Conservation (phyloP, 2,888 invertebrate species). For the Suillia variegata region DNA sequence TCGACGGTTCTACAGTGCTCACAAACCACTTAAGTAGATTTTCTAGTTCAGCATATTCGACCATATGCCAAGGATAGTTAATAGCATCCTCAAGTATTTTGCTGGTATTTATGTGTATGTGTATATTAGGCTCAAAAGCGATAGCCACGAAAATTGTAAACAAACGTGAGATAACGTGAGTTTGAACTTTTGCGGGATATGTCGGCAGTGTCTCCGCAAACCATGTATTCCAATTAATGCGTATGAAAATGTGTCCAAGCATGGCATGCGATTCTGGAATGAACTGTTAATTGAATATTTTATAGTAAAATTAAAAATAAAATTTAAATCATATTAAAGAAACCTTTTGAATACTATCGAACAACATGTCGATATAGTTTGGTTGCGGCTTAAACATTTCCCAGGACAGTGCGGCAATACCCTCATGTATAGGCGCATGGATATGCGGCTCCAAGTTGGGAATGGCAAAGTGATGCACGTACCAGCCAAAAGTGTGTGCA, state of each 20-base stretch:
- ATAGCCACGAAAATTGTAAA: conserved; percentile 74
- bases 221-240: conserved; percentile 72
- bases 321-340: not conserved
- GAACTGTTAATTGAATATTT: conserved; percentile 52
- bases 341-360: conserved; percentile 68
- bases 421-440: conserved; percentile 69
- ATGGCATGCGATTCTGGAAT: conserved; percentile 74
- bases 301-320: not conserved
- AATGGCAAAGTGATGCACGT: conserved; percentile 71
- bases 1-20: conserved; percentile 73
- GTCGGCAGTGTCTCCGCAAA: conserved; percentile 60
- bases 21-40: conserved; percentile 76
- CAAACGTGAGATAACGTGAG: conserved; percentile 67
- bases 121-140: conserved; percentile 73
- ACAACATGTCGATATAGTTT: conserved; percentile 66
- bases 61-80: conserved; percentile 69
- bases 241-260: conserved; percentile 72
- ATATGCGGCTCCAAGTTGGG: conserved; percentile 68
- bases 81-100: conserved; percentile 67
- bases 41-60: conserved; percentile 69
- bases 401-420: conserved; percentile 73
- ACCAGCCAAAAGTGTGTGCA: conserved; percentile 73
- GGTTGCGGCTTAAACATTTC: conserved; percentile 71
- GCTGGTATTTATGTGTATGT: conserved; percentile 63
- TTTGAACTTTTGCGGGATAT: conserved; percentile 58